phyloP scores from a whole-genome alignment of 35 echinoderm and acorn worm species.

The Lytechinus variegatus region DNA sequence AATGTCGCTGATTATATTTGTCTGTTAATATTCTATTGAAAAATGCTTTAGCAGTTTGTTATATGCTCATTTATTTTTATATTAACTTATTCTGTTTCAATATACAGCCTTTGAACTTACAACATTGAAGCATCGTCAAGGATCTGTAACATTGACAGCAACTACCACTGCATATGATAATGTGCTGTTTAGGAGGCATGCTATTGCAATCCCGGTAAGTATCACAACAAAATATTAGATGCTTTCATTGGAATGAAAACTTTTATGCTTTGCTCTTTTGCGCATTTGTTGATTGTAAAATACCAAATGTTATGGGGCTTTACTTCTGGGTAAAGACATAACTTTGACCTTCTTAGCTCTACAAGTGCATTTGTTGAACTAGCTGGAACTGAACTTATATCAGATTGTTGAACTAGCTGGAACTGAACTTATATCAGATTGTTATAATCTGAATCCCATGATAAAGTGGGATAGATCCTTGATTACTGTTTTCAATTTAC shows the following conservation, averaged over 20 bases:
- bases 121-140: conserved; percentile 54
- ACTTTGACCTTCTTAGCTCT: too few species aligned
- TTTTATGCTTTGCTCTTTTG: background rate
- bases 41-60: background rate
- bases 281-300: too few species aligned
- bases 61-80: background rate
- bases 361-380: background rate
- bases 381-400: background rate
- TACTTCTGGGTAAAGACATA: too few species aligned
- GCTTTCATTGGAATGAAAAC: too few species aligned
- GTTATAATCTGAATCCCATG: background rate
- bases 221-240: too few species aligned
- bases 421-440: background rate
- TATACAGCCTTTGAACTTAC: conserved; percentile 63
- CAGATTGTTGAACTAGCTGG: background rate
- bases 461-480: background rate
- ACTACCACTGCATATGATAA: conserved; percentile 63
- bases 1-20: background rate
- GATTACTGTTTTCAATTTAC: background rate
- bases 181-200: conserved; percentile 65
- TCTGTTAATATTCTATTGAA: background rate
- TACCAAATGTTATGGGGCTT: too few species aligned
- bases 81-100: background rate
- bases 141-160: conserved; percentile 82
- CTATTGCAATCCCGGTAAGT: conserved; percentile 63